A percentile compares a stretch with the other conserved stretches of the same genome.
These are phyloP conservation scores for Maccullochella peelii DNA, from an alignment of 2,113 vertebrate genomes.

Conservation along the genomic window DNA sequence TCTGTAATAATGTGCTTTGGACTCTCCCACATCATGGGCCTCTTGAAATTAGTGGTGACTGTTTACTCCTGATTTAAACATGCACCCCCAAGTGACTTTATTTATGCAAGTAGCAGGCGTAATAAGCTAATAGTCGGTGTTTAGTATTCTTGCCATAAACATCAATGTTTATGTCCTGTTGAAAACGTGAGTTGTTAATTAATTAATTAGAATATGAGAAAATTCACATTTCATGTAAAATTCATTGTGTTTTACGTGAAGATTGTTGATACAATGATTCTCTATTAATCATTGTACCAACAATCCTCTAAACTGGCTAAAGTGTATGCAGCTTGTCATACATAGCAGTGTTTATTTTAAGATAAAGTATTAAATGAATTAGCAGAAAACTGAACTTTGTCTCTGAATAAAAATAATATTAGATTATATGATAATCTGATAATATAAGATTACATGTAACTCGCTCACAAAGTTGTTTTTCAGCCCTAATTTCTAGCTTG, in stretches of 20 bases:
- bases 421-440: too few relatives aligned
- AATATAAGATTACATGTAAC: not conserved
- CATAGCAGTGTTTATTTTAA: not conserved
- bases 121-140: not conserved
- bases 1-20: not conserved
- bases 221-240: not conserved
- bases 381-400: too few relatives aligned
- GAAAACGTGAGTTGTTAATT: constrained; percentile 22
- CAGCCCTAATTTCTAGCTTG: not conserved
- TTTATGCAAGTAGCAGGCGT: constrained; percentile 8
- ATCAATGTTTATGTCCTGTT: constrained; percentile 20
- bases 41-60: constrained; percentile 28
- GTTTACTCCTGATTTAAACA: constrained; percentile 26
- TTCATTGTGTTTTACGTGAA: not conserved
- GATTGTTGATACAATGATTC: not conserved
- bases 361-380: not conserved
- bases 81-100: not conserved
- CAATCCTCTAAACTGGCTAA: too few relatives aligned
- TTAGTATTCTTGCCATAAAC: constrained; percentile 24
- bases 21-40: not conserved
- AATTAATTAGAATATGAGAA: not conserved
- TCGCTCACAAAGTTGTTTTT: not conserved
- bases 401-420: not conserved
- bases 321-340: not conserved
- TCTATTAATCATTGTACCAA: too few relatives aligned